phyloP scores from a whole-genome alignment of 2,888 invertebrate species.

The Neuroscelio doddi region DNA sequence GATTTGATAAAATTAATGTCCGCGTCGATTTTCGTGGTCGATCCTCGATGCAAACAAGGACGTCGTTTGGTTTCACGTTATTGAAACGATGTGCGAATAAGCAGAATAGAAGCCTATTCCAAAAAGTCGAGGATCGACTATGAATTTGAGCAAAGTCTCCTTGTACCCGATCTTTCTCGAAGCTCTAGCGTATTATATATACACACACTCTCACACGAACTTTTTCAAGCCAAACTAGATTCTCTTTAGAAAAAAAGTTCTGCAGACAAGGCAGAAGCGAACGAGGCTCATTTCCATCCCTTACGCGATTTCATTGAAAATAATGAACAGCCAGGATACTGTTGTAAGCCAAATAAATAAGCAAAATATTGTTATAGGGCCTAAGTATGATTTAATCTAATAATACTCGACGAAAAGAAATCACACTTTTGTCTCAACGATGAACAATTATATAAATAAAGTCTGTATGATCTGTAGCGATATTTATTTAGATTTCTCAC shows the following conservation, averaged over 20 bases:
- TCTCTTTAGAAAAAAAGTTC: constrained; percentile 25
- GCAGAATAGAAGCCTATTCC: too few relatives aligned
- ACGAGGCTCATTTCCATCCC: constrained; percentile 49
- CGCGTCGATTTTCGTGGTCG: constrained; percentile 4
- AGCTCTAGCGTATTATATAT: constrained; percentile 51
- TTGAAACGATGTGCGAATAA: neutral
- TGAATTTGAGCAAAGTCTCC: constrained; percentile 33
- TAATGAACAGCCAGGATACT: constrained; percentile 31
- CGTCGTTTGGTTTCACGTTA: constrained; percentile 2
- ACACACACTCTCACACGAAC: constrained; percentile 13
- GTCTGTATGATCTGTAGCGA: constrained; percentile 50
- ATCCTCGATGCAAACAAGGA: constrained; percentile 1
- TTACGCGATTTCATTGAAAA: constrained; percentile 52
- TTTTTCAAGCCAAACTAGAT: constrained; percentile 6
- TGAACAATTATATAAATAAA: constrained; percentile 39
- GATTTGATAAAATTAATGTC: constrained; percentile 29
- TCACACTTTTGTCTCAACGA: constrained; percentile 45
- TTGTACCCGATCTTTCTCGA: constrained; percentile 54
- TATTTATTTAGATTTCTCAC: constrained; percentile 47
- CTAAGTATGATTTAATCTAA: constrained; percentile 48
- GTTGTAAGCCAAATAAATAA: constrained; percentile 7
- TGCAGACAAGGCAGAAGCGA: constrained; percentile 34
- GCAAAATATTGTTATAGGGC: constrained; percentile 48
- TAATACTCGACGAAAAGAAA: constrained; percentile 38
- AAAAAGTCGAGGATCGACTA: constrained; percentile 15